Base-by-base conservation (phyloP, 2,113 vertebrate genomes). In the Arothron firmamentum region DNA sequence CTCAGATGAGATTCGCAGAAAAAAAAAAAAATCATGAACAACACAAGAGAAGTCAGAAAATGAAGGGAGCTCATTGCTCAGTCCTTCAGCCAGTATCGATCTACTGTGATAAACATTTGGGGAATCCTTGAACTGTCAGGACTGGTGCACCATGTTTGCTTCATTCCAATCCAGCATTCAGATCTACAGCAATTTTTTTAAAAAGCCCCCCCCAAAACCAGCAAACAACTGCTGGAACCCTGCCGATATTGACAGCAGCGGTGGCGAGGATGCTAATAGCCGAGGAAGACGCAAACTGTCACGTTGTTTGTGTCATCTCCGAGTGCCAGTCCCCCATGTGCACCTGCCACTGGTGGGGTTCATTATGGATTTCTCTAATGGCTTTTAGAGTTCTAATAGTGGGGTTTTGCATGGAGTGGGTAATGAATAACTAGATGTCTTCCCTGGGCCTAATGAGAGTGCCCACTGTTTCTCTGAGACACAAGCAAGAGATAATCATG, bases 331-430 rank as follows among this genome's bases (percentile, higher is more conserved):
- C 72, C 77, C 78, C 79, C 60, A 62, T 65, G 80, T 75, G 78
- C 84, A 87, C 84, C 88, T 87, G 85, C 87, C 85, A 85, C 80
- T 87, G 67, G 60, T 80, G 63, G 75, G 78, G 75, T 83, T 89
- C 87, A 87, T 88, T 89, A 89, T 86, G 80, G 70, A 84, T 85
- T 76, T 71, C 83, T 88, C 83, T 88, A 88, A 89, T 88, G 87
- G 82, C 75, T 84, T 87, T 85, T 82, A 83, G 76, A 78, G 80
- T 87, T 89, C 86, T 88, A 88, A 89, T 86, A 85, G 85, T 77
- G 70, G 77, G 77, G 70, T 85, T 88, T 87, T 83, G 84, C 82
- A 75, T 76, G 64, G 78, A 71, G 76, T 51, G 56, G 56, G 76
- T 88, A 89, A 88, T 84, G 87, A 88, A 88, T 88, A 80, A 87